These are phyloP conservation scores for Mongoloraphidia duomilia DNA, from an alignment of 2,888 invertebrate genomes.

Conservation along the genomic window DNA sequence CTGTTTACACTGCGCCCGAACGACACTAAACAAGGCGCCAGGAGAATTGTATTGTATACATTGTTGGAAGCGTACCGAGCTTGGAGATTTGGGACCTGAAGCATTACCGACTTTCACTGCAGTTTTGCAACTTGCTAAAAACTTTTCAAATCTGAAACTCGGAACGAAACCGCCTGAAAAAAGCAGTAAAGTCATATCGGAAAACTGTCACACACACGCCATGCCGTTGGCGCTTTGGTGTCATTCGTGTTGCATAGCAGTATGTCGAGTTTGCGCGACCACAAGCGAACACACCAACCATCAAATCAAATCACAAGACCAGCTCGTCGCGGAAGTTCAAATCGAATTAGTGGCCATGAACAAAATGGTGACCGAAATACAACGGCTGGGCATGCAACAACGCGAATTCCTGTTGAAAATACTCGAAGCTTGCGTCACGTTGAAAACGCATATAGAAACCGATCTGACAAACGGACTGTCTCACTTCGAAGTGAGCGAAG, in stretches of 20 bases:
- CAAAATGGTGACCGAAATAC: conserved; percentile 53
- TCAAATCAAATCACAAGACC: conserved; percentile 52
- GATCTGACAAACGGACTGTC: conserved; percentile 54
- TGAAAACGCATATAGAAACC: conserved; percentile 61
- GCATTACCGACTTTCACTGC: conserved; percentile 53
- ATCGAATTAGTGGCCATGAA: conserved; percentile 52
- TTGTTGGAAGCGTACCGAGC: conserved; percentile 60
- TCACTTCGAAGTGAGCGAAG: conserved; percentile 49
- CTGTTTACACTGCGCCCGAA: conserved; percentile 58
- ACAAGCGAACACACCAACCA: conserved; percentile 50
- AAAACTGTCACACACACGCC: conserved; percentile 56
- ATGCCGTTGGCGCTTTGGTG: conserved; percentile 62
- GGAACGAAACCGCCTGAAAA: conserved; percentile 32
- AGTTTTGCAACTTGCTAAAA: conserved; percentile 49
- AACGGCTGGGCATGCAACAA: conserved; percentile 53
- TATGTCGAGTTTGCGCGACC: conserved; percentile 53
- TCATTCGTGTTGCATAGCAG: conserved; percentile 44
- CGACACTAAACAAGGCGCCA: conserved; percentile 48
- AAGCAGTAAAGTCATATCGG: conserved; percentile 30
- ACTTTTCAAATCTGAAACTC: conserved; percentile 42
- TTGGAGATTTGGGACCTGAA: conserved; percentile 51
- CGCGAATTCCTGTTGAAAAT: conserved; percentile 58
- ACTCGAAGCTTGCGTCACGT: conserved; percentile 55
- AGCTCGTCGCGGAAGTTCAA: conserved; percentile 48
- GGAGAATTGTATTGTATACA: conserved; percentile 51